Conservation (phyloP, 2,888 invertebrate genomes). For the Ornithoptera priamus region DNA sequence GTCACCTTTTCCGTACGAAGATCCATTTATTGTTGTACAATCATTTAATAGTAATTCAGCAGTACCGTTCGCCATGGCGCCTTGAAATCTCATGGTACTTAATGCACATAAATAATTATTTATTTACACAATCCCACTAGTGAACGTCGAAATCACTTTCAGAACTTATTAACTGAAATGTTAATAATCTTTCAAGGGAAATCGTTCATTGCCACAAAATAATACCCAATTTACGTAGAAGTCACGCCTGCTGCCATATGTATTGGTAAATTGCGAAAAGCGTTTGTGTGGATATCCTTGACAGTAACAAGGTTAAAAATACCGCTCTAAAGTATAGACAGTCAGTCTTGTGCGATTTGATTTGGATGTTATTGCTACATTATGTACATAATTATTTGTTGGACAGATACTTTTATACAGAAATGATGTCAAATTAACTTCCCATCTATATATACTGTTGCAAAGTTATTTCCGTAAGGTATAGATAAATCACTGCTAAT, state of each 20-base stretch:
- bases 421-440: not conserved
- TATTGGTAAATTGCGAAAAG: slow-evolving; percentile 56
- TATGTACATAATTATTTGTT: slow-evolving; percentile 19
- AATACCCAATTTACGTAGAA: slow-evolving; percentile 9
- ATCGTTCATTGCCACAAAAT: slow-evolving; percentile 16
- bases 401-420: not conserved
- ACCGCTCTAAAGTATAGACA: slow-evolving; percentile 42
- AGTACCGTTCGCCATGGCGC: slow-evolving; percentile 56
- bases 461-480: not conserved
- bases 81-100: slow-evolving; percentile 57
- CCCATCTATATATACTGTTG: not conserved
- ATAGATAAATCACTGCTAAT: slow-evolving; percentile 13
- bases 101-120: slow-evolving; percentile 38
- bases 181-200: not conserved
- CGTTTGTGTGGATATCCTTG: slow-evolving; percentile 65
- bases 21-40: slow-evolving; percentile 48
- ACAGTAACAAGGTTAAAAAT: slow-evolving; percentile 64
- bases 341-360: slow-evolving; percentile 29
- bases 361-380: slow-evolving; percentile 27
- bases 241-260: slow-evolving; percentile 34
- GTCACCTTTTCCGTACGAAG: slow-evolving; percentile 71
- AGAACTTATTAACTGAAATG: slow-evolving; percentile 7
- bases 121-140: slow-evolving; percentile 25
- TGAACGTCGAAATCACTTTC: slow-evolving; percentile 24
- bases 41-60: slow-evolving; percentile 39